Conservation (phyloP, 2,113 vertebrate species). For the Benitochromis conjunctus region DNA sequence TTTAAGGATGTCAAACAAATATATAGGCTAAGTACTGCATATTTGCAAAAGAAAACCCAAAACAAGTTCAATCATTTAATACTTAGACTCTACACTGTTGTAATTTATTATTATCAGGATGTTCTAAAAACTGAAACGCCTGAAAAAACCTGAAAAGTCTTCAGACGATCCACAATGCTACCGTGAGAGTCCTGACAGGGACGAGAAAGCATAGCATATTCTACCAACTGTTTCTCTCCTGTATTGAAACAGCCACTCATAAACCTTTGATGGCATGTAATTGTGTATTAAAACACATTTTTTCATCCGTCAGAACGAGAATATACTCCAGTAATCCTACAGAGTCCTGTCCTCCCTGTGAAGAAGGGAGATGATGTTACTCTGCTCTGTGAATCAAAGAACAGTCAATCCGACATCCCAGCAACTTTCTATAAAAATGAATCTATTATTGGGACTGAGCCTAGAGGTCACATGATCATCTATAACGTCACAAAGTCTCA, state of each 20-base stretch:
- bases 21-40: accelerated
- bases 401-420: neutral
- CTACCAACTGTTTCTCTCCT: neutral
- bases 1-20: neutral
- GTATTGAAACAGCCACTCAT: too few species aligned
- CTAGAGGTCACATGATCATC: neutral
- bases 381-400: neutral
- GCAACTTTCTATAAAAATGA: neutral
- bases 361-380: neutral
- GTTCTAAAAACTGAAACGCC: neutral
- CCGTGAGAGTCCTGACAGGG: too few species aligned
- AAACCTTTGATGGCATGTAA: too few species aligned
- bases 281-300: accelerated
- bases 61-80: accelerated
- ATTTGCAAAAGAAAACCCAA: accelerated
- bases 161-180: accelerated
- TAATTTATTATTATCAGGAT: neutral
- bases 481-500: neutral
- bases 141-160: too few species aligned
- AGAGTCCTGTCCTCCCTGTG: slow-evolving; percentile 13
- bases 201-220: neutral
- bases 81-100: neutral
- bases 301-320: neutral
- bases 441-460: neutral
- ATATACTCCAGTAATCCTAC: neutral